Evolutionary conservation across 1,140 invertebrate species (phyloP), one percentile per base, ranked within the genome.

Genomic region (Orussus abietinus): DNA sequence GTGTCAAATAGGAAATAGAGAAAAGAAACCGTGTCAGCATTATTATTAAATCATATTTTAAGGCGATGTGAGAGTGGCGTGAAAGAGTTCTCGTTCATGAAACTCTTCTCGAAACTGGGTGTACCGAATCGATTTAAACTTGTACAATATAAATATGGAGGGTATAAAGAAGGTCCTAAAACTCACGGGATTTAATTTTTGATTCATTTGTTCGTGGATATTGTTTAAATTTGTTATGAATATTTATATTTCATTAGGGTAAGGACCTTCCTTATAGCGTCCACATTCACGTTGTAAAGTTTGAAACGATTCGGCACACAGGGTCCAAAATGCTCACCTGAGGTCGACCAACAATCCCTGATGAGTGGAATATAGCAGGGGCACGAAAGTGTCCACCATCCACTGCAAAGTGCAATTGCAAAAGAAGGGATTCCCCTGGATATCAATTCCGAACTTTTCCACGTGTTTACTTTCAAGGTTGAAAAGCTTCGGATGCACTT

Each of bases 391-490:
- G 10, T 54, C 52, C 25, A 72, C 38, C 44, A 72, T 57, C 66
- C 66, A 69, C 31, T 71, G 62, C 6, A 59, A 36, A 5, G 58
- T 34, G 13, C 69, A 72, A 37, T 71, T 51, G 13, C 68, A 72
- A 39, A 54, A 36, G 15, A 71, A 53, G n/a, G 66, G 68, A 53
- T 72, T 72, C 15, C 49, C 46, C 61, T 69, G 64, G 15, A 69
- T 43, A 55, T 71, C 53, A 19, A 72, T 45, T 20, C 44, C 55
- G 13, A 51, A 25, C 15, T 41, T 41, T 45, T 10, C 42, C 26
- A 38, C 41, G 5, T 31, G 41, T 30, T 37, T 30, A 15, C 40
- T 42, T 12, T 12, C 12, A 11, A 26, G 22, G 29, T 55, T 50
- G 6, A 51, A 49, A 21, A 60, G 6, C 14, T 57, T 40, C 21